Percentiles rank a stretch among this genome's conserved stretches.
These are phyloP conservation scores for Alauda arvensis DNA, from an alignment of 2,797 vertebrate genomes.

Conservation along the genomic window DNA sequence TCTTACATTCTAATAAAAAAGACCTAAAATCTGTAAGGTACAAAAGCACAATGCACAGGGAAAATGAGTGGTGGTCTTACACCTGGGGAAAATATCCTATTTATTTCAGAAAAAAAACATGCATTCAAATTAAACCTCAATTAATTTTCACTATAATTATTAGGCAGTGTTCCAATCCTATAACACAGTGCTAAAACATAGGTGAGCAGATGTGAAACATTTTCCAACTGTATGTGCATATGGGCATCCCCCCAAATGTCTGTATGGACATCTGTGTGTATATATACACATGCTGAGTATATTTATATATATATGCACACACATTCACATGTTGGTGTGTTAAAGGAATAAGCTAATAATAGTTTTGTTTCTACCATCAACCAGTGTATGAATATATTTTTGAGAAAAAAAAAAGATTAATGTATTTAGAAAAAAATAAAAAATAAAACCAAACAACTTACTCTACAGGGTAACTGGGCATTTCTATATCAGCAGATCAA, in stretches of 20 bases:
- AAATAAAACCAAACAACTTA: constrained; percentile 9
- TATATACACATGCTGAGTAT: background rate
- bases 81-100: constrained; percentile 27
- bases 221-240: constrained; percentile 64
- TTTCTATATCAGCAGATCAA: constrained; percentile 68
- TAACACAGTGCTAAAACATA: constrained; percentile 40
- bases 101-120: constrained; percentile 48
- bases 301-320: constrained; percentile 4
- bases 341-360: constrained; percentile 78
- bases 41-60: constrained; percentile 74
- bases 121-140: constrained; percentile 43
- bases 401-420: constrained; percentile 45
- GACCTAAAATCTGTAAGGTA: constrained; percentile 59
- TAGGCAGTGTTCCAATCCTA: constrained; percentile 43
- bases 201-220: constrained; percentile 38
- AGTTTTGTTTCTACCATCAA: constrained; percentile 72
- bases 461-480: constrained; percentile 75
- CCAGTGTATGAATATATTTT: constrained; percentile 69
- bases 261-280: constrained; percentile 15
- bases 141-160: constrained; percentile 39
- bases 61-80: constrained; percentile 25
- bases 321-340: constrained; percentile 61
- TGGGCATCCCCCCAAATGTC: constrained; percentile 4
- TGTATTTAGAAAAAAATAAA: constrained; percentile 52
- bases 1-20: constrained; percentile 61